Conservation (phyloP, 2,113 vertebrate species). For the Mesoclemmys tuberculata region DNA sequence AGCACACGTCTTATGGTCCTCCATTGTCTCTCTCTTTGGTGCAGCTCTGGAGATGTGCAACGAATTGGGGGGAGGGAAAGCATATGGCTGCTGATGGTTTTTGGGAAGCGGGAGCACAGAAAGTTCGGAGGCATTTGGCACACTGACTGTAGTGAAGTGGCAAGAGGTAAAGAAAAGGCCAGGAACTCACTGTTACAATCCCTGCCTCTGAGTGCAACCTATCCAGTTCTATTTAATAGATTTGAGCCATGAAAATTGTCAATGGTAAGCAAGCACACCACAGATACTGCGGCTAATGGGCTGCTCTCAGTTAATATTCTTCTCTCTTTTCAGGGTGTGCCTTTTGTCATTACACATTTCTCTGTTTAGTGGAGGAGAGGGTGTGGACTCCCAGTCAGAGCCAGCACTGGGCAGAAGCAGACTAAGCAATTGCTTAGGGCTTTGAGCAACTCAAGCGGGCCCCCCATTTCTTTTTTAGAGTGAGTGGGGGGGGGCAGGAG, state of each 20-base stretch:
- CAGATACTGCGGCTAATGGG: neutral
- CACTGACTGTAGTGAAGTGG: fast-evolving
- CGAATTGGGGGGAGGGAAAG: too few relatives aligned
- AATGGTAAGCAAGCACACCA: neutral
- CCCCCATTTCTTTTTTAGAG: neutral
- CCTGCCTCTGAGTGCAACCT: neutral
- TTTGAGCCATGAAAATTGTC: neutral
- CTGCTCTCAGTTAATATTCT: neutral
- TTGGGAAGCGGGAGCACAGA: neutral
- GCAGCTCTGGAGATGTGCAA: too few relatives aligned
- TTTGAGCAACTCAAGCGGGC: too few relatives aligned
- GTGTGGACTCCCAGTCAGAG: neutral
- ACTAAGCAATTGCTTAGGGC: neutral
- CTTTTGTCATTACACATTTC: neutral
- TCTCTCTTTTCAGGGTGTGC: fast-evolving
- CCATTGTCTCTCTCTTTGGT: too few relatives aligned
- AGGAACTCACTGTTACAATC: neutral
- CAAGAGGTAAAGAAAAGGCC: fast-evolving
- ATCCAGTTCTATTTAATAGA: fast-evolving
- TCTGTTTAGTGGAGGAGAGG: neutral
- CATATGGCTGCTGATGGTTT: neutral
- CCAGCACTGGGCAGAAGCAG: neutral
- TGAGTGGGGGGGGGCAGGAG: too few relatives aligned
- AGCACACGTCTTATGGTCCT: too few relatives aligned
- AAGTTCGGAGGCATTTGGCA: neutral